Evolutionary conservation across 2,888 invertebrate species (phyloP), one percentile per base, ranked within the genome.

Genomic region (Drosophila buzzatii): DNA sequence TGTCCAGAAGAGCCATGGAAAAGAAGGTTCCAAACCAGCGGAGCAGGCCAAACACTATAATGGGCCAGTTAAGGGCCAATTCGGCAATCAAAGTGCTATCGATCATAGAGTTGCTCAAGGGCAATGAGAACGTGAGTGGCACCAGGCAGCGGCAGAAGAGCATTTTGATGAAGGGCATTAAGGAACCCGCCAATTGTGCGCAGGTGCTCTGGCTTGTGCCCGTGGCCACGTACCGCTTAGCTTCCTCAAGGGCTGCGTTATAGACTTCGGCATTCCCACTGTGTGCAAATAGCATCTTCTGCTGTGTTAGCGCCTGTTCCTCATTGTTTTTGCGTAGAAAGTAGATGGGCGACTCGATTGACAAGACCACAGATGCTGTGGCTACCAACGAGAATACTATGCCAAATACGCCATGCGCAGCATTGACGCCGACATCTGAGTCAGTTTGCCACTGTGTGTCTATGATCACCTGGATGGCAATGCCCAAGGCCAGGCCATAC

Each of bases 321-420:
- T 91, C 91, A 31, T 89, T 72, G 4, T 76, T 76, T 9, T 68
- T 73, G 10, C 86, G 83, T 14, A 92, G 58, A 42, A 78, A 74
- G 57, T 79, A 91, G 31, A 91, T 70, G 1, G 92, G 91, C 10
- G 92, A 92, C 61, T 92, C 92, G 1, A 82, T 68, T 0, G 81
- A 68, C 0, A 71, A 14, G 3, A 55, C 62, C 5, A 81, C 61
- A 3, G 52, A 47, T 5, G 52, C 27, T 0, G 90, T 20, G 0
- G 80, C 82, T 1, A 79, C 2, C 2, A 79, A 18, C 2, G 83
- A 73, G 10, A 87, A 70, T 2, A 84, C 53, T 20, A 91, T 62
- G 27, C 79, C 79, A 4, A 90, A 69, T 9, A 91, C 86, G 5
- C 92, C 92, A 47, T 91, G 91, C 4, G 80, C 33, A 20, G 79